phyloP scores from a whole-genome alignment of 2,113 vertebrate genomes.

The Lagopus muta region DNA sequence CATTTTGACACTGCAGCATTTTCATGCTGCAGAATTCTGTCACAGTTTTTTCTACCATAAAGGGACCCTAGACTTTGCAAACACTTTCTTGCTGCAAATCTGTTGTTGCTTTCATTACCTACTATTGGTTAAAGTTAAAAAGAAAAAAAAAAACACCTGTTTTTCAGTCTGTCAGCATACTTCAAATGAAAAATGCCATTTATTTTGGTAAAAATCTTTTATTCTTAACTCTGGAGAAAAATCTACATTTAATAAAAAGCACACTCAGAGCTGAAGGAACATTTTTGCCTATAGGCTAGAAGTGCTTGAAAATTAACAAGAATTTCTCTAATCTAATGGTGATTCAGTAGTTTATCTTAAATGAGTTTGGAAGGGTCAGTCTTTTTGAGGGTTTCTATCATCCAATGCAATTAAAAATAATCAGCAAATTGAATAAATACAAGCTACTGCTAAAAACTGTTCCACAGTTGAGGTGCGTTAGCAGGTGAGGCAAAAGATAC shows the following conservation, averaged over 20 bases:
- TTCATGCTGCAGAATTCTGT: neutral
- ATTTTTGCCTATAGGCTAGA: neutral
- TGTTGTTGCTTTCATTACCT: neutral
- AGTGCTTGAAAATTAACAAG: neutral
- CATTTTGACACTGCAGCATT: neutral
- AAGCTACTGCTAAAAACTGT: neutral
- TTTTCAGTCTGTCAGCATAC: neutral
- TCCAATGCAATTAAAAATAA: slow-evolving; percentile 19
- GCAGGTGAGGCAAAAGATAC: neutral
- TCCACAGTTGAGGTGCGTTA: neutral
- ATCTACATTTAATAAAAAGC: neutral
- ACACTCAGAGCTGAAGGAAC: neutral
- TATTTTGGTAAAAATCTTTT: neutral
- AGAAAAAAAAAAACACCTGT: neutral
- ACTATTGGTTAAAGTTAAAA: neutral
- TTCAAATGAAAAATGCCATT: neutral
- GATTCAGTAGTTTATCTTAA: neutral
- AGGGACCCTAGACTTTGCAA: neutral
- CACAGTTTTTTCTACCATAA: neutral
- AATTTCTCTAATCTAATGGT: neutral
- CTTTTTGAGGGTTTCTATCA: neutral
- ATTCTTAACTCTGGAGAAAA: neutral
- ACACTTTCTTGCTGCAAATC: neutral
- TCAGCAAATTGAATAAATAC: neutral
- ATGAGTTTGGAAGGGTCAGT: neutral